These are phyloP conservation scores for Talpa occidentalis DNA, from an alignment of 2,113 vertebrate genomes.

Conservation along the genomic window DNA sequence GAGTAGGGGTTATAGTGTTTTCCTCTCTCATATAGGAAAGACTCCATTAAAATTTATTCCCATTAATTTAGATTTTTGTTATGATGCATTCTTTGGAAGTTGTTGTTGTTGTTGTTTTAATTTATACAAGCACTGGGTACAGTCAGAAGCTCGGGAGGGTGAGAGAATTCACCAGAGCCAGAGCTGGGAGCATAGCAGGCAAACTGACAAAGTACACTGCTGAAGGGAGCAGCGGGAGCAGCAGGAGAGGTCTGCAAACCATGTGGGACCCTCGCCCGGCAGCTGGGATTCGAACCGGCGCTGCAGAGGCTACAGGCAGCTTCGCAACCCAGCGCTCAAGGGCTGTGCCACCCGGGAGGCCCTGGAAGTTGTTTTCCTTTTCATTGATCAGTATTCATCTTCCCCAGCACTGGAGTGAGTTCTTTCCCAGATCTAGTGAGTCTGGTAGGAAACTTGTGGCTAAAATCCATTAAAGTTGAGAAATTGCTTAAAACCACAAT, in stretches of 20 bases:
- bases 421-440: not conserved
- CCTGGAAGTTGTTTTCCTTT: not conserved
- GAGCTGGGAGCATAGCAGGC: no score
- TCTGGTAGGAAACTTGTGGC: not conserved
- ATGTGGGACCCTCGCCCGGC: no score
- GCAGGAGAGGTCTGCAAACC: no score
- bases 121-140: no score
- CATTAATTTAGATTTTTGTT: not conserved
- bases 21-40: not conserved
- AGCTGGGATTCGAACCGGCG: no score
- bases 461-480: not conserved
- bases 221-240: no score
- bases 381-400: not conserved
- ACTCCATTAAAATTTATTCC: not conserved
- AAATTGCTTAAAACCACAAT: not conserved
- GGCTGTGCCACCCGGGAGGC: no score
- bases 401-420: not conserved
- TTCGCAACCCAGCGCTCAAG: no score
- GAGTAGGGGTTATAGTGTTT: not conserved
- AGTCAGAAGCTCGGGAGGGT: no score
- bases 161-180: no score
- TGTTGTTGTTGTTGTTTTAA: not conserved
- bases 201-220: no score
- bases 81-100: not conserved
- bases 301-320: no score